Evolutionary conservation across 1,140 invertebrate species (phyloP).

Genomic region (Gonioctena quinquepunctata): DNA sequence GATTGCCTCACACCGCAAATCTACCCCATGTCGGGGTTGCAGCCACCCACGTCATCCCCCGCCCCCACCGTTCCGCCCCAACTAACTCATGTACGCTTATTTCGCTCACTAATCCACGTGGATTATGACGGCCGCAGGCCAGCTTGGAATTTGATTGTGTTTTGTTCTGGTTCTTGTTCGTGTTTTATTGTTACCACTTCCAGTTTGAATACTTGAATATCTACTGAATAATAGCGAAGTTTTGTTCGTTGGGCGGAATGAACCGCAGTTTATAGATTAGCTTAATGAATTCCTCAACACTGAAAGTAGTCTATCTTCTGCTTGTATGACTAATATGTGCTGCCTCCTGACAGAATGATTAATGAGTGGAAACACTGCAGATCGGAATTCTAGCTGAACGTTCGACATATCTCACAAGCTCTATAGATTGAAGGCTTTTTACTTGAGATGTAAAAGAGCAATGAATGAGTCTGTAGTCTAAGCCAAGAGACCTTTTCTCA

Average conservation of each 20-base stretch:
- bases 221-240: background rate
- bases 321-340: too few relatives aligned
- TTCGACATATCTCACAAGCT: too few relatives aligned
- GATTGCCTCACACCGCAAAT: slow-evolving; percentile 46
- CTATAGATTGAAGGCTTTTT: too few relatives aligned
- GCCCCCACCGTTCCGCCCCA: background rate
- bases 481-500: too few relatives aligned
- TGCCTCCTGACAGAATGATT: too few relatives aligned
- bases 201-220: slow-evolving; percentile 9
- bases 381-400: too few relatives aligned
- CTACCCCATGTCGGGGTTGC: slow-evolving; percentile 24
- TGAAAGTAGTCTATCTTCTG: too few relatives aligned
- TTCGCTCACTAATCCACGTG: slow-evolving; percentile 24
- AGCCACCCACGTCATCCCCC: background rate
- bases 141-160: slow-evolving; percentile 24
- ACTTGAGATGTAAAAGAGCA: too few relatives aligned
- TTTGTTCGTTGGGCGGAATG: background rate
- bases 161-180: slow-evolving; percentile 16
- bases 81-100: slow-evolving; percentile 22
- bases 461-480: too few relatives aligned
- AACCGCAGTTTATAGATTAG: too few relatives aligned
- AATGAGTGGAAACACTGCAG: too few relatives aligned
- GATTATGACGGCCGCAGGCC: slow-evolving; percentile 23
- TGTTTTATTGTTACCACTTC: slow-evolving; percentile 18
- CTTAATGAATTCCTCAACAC: too few relatives aligned